Percentiles rank a stretch among this genome's conserved stretches.
Evolutionary conservation across 2,113 vertebrate genomes (phyloP).

Genomic region (Pseudopodoces humilis): DNA sequence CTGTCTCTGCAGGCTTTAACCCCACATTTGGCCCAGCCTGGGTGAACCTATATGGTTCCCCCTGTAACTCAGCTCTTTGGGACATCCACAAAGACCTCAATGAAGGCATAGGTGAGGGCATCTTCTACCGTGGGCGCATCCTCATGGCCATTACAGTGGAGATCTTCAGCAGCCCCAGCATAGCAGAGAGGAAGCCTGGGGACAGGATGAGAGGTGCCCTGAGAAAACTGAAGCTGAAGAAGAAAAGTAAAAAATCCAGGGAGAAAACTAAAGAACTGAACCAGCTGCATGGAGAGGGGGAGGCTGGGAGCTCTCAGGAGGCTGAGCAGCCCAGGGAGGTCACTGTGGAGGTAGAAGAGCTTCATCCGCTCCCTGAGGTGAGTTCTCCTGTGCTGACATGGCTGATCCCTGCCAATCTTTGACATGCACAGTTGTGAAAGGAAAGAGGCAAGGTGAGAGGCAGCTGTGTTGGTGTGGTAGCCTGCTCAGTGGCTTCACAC

Average conservation of each 20-base stretch:
- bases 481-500: neutral
- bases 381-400: neutral
- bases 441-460: neutral
- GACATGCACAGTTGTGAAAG: neutral
- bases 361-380: conserved; percentile 89
- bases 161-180: conserved; percentile 75
- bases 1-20: conserved; percentile 79
- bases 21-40: conserved; percentile 90
- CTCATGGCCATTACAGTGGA: conserved; percentile 83
- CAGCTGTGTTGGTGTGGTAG: neutral
- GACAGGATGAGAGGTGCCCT: conserved; percentile 68
- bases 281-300: neutral
- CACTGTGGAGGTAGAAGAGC: conserved; percentile 86
- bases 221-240: conserved; percentile 78
- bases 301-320: conserved; percentile 8
- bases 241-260: conserved; percentile 82
- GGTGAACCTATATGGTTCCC: conserved; percentile 91
- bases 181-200: conserved; percentile 62
- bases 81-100: conserved; percentile 88
- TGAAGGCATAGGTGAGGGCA: conserved; percentile 84
- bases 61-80: conserved; percentile 80
- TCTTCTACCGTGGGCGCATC: conserved; percentile 88
- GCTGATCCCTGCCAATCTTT: neutral
- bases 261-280: conserved; percentile 64
- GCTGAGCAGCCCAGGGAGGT: conserved; percentile 81